Base-by-base conservation (phyloP, 1,140 invertebrate genomes). In the Eumaeus atala region DNA sequence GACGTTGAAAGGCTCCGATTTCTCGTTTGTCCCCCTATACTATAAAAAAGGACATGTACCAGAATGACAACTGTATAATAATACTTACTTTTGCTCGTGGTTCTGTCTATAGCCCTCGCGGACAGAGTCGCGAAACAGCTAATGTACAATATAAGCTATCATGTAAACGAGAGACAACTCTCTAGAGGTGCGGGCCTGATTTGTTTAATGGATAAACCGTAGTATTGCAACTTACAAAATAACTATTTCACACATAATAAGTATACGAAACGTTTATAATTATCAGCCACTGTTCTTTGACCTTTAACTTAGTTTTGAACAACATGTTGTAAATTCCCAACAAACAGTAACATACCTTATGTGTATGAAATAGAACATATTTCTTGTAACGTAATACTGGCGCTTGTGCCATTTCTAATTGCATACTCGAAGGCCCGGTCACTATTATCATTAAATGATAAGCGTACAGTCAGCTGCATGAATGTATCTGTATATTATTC, bases 281-380 rank as follows among this genome's bases (percentile, higher is more conserved):
- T 28, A 44, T 44, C 40, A 14, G 40, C 40, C 16, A 16, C 40
- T 17, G 40, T 44, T 44, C 40, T 44, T 44, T 44, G 40, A 44
- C 40, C 40, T 44, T 16, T 16, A 16, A 44, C 40, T 14, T 16
- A 44, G 21, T 44, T 18, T 16, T 16, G 16, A 44, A 44, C 40
- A 44, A 44, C 9, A 16, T 9, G 14, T 16, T 44, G 40, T 44
- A 9, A n/a, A 2, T 16, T 44, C 14, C 9, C 40, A 44, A 44
- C 40, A 44, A 44, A 44, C 40, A 44, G 12, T 16, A 16, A 16
- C 17, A 16, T 14, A 44, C 12, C 40, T 44, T 44, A 44, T 44
- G 9, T 16, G 14, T 17, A 16, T 44, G 40, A 16, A 9, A 16
- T 44, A 44, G 40, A 17, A 44, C 6, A 44, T 16, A 44, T 14